phyloP scores from a whole-genome alignment of 2,113 vertebrate species.

The Microtus montanus region DNA sequence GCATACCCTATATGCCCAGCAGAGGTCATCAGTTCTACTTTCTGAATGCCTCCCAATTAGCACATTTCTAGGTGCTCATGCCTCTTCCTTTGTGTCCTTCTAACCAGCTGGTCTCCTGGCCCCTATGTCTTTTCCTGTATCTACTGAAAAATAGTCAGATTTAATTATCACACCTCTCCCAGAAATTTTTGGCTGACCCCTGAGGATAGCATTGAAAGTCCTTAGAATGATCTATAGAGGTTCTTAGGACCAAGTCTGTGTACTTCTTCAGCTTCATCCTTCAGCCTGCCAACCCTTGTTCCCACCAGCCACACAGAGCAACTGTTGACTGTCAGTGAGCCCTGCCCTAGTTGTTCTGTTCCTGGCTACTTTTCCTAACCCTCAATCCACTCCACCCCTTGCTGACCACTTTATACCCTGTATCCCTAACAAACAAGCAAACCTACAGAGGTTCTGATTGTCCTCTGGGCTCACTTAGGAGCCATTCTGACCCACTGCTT shows the following conservation, averaged over 20 bases:
- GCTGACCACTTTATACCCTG: background rate
- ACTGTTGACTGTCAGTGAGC: background rate
- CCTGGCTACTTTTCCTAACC: background rate
- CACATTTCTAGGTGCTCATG: background rate
- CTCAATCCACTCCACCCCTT: background rate
- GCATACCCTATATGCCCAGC: background rate
- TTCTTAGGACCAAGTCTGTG: background rate
- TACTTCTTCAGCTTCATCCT: background rate
- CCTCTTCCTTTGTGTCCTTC: background rate
- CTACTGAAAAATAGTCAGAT: background rate
- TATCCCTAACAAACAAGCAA: background rate
- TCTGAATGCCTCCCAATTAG: background rate
- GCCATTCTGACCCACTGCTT: background rate
- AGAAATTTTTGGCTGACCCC: background rate
- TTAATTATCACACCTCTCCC: background rate
- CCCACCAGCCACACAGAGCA: background rate
- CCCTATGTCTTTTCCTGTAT: background rate
- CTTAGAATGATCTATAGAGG: background rate
- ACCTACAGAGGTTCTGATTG: background rate
- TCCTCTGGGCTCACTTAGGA: background rate
- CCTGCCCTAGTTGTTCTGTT: background rate
- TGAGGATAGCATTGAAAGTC: background rate
- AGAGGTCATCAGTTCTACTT: background rate
- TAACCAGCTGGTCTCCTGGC: background rate
- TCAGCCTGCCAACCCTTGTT: background rate